These are phyloP conservation scores for Spilosoma lubricipeda DNA, from an alignment of 2,888 invertebrate species.

Conservation along the genomic window DNA sequence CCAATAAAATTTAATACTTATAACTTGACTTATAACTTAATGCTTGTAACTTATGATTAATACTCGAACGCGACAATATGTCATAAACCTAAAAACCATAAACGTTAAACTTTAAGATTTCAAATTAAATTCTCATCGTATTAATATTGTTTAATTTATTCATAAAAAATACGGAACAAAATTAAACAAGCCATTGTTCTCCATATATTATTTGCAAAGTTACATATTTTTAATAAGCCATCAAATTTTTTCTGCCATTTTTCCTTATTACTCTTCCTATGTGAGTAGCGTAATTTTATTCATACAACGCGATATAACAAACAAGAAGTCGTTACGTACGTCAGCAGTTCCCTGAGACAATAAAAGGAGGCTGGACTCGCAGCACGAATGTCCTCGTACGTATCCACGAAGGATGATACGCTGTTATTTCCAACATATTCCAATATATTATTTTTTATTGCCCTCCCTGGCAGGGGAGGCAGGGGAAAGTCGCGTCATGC, in stretches of 20 bases:
- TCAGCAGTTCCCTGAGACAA: constrained; percentile 79
- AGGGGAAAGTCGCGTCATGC: constrained; percentile 81
- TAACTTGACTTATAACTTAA: too few species aligned
- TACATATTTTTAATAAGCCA: constrained; percentile 47
- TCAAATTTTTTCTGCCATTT: constrained; percentile 53
- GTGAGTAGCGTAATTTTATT: constrained; percentile 71
- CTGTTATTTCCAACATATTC: constrained; percentile 87
- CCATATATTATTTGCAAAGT: constrained; percentile 22
- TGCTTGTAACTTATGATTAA: not conserved
- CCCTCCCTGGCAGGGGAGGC: constrained; percentile 67
- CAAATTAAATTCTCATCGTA: not conserved
- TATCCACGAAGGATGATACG: constrained; percentile 83
- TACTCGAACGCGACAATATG: not conserved
- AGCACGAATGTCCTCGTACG: constrained; percentile 76
- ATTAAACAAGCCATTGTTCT: not conserved
- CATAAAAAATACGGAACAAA: not conserved
- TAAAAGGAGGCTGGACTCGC: constrained; percentile 82
- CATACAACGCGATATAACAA: constrained; percentile 72
- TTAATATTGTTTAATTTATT: not conserved
- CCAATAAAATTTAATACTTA: not conserved
- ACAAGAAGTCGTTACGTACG: constrained; percentile 70
- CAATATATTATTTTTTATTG: constrained; percentile 88
- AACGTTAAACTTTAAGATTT: not conserved
- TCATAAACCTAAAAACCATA: not conserved
- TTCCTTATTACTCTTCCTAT: constrained; percentile 66